These are phyloP conservation scores for Halocynthia aurantium DNA, from an alignment of 23 tunicate species.

Conservation along the genomic window DNA sequence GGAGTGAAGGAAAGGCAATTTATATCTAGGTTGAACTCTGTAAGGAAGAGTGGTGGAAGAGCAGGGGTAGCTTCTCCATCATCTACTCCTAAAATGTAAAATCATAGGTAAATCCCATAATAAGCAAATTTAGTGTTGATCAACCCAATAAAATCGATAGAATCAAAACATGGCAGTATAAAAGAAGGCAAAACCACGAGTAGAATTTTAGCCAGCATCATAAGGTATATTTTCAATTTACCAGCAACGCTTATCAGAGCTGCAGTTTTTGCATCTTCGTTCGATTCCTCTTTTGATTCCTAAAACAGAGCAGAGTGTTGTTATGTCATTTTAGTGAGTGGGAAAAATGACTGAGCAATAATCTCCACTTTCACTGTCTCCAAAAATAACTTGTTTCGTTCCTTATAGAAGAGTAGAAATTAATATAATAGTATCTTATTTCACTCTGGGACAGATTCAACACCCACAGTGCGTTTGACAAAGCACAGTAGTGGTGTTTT, in stretches of 20 bases:
- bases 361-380: too few relatives aligned
- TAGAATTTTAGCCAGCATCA: too few relatives aligned
- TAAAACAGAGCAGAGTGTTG: too few relatives aligned
- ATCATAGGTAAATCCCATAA: neutral
- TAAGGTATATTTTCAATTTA: neutral
- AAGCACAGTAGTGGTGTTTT: too few relatives aligned
- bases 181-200: neutral
- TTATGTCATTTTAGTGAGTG: too few relatives aligned
- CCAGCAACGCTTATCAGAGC: slow-evolving; percentile 31
- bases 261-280: slow-evolving; percentile 19
- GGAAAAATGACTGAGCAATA: too few relatives aligned
- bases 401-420: neutral
- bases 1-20: slow-evolving; percentile 58
- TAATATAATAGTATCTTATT: neutral
- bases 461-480: too few relatives aligned
- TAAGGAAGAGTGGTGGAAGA: slow-evolving; percentile 82
- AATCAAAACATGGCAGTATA: neutral
- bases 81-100: slow-evolving; percentile 4
- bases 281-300: slow-evolving; percentile 1
- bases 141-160: neutral
- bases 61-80: slow-evolving; percentile 61
- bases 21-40: slow-evolving; percentile 81
- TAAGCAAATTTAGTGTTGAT: neutral
- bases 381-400: neutral
- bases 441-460: too few relatives aligned